Percentiles rank a stretch among this genome's conserved stretches.
These are phyloP conservation scores for Eulemur rubriventer DNA, from an alignment of 2,797 vertebrate species.

Conservation along the genomic window DNA sequence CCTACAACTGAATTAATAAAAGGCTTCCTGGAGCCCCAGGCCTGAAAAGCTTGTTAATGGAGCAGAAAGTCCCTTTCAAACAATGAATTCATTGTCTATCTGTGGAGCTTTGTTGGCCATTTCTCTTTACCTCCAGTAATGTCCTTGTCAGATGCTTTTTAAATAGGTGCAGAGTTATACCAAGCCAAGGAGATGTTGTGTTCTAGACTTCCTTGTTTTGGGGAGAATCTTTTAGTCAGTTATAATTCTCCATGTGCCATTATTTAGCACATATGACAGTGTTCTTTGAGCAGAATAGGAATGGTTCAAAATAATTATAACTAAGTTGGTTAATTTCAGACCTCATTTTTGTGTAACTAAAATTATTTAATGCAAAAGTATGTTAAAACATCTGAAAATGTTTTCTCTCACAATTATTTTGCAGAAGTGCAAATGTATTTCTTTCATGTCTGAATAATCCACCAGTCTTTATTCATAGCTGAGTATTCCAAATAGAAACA, in stretches of 20 bases:
- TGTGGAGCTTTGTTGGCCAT: not conserved
- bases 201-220: not conserved
- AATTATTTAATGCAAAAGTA: not conserved
- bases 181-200: not conserved
- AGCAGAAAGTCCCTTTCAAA: not conserved
- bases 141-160: not conserved
- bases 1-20: not conserved
- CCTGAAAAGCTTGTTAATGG: not conserved
- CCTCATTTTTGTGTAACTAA: constrained; percentile 16
- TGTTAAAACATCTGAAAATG: not conserved
- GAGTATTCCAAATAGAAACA: constrained; percentile 20
- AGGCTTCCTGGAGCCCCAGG: not conserved
- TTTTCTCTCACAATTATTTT: constrained; percentile 4
- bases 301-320: not conserved
- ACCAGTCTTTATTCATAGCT: constrained; percentile 8
- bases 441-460: not conserved
- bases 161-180: not conserved
- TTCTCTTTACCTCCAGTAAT: not conserved
- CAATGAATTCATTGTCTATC: not conserved
- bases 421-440: constrained; percentile 36
- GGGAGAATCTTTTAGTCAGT: not conserved
- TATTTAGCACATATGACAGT: not conserved
- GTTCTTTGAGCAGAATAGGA: constrained; percentile 20
- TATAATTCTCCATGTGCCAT: not conserved
- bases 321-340: not conserved